These are phyloP conservation scores for Notospermus geniculatus DNA, from an alignment of 1,140 invertebrate genomes.

Conservation along the genomic window DNA sequence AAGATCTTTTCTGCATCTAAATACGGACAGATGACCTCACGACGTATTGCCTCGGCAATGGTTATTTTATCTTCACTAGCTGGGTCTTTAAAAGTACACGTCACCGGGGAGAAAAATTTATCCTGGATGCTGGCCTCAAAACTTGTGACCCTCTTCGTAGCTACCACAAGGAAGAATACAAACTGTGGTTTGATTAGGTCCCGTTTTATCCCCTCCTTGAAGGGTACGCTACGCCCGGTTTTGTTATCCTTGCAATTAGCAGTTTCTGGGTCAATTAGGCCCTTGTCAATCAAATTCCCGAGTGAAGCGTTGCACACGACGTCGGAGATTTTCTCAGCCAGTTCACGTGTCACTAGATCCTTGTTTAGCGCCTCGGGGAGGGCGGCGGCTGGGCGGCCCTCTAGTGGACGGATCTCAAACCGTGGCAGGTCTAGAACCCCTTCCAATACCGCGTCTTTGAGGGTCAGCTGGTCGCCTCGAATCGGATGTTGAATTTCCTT, in stretches of 20 bases:
- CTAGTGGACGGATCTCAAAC: neutral
- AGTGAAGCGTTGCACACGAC: conserved; percentile 21
- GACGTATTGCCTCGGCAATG: conserved; percentile 66
- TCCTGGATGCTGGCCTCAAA: neutral
- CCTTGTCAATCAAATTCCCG: conserved; percentile 33
- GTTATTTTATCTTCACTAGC: conserved; percentile 69
- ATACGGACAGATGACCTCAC: conserved; percentile 66
- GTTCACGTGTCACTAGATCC: neutral
- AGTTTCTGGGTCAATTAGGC: conserved; percentile 36
- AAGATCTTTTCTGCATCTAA: conserved; percentile 11
- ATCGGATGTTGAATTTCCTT: neutral
- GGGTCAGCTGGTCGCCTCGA: neutral
- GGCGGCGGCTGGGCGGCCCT: neutral
- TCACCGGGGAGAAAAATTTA: neutral
- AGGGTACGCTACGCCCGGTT: neutral
- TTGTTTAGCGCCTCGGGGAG: neutral
- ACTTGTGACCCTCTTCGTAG: neutral
- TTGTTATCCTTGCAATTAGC: conserved; percentile 17
- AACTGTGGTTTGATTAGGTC: neutral
- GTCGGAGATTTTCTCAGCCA: neutral
- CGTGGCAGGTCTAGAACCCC: neutral
- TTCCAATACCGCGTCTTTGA: conserved; percentile 4
- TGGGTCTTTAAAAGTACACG: conserved; percentile 63
- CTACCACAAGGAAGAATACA: neutral
- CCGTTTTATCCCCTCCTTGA: neutral